Evolutionary conservation across 2,797 vertebrate genomes (phyloP).

Genomic region (Cryptoblepharus egeriae): DNA sequence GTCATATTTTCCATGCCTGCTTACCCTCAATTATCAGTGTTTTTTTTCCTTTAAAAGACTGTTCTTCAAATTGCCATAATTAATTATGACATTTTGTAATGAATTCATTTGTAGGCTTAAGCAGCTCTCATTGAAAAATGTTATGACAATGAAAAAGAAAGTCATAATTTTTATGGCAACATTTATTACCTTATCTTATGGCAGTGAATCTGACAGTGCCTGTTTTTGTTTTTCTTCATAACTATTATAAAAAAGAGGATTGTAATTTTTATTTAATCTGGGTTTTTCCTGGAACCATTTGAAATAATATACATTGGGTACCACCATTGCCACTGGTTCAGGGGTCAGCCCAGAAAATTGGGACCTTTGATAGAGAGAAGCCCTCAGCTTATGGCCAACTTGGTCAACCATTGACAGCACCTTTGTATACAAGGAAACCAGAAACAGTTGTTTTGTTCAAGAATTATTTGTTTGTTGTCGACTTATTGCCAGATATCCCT

Average conservation of each 20-base stretch:
- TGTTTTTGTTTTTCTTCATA: not conserved
- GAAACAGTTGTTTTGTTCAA: too few relatives aligned
- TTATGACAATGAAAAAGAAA: conserved; percentile 25
- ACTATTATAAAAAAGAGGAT: not conserved
- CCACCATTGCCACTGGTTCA: too few relatives aligned
- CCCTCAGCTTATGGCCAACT: too few relatives aligned
- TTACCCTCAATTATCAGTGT: conserved; percentile 41
- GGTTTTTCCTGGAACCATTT: not conserved
- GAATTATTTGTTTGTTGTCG: not conserved
- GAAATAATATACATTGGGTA: too few relatives aligned
- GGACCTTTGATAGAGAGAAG: too few relatives aligned
- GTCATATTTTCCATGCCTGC: conserved; percentile 37
- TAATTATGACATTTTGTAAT: conserved; percentile 34
- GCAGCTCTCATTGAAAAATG: not conserved
- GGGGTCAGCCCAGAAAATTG: too few relatives aligned
- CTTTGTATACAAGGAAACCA: too few relatives aligned
- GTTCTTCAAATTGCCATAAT: conserved; percentile 22
- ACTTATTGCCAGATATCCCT: not conserved
- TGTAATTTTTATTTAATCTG: not conserved
- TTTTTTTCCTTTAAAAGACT: conserved; percentile 17
- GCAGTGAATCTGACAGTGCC: not conserved
- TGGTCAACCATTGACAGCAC: too few relatives aligned
- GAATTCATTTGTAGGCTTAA: conserved; percentile 26
- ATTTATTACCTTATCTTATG: not conserved
- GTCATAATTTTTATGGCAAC: not conserved